Base-by-base conservation (phyloP, 2,113 vertebrate species). In the Triplophysa siluroides region DNA sequence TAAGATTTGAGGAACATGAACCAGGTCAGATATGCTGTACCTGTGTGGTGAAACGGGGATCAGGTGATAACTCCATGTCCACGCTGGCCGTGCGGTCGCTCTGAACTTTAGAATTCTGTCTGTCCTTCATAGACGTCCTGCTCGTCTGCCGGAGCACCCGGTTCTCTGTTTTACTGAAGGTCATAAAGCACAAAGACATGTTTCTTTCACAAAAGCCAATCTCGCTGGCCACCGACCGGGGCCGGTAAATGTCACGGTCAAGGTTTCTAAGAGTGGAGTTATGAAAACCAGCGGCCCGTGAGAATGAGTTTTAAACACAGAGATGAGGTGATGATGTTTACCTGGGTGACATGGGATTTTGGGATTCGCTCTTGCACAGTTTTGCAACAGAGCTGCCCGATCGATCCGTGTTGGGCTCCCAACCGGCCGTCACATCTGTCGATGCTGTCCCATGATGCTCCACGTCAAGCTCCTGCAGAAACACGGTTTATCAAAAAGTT, bases 61-160 rank as follows among this genome's bases (percentile, higher is more conserved):
- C 92, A 6, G 88, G 89, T 6, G 90, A 90, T 76, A 86, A 91
- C 83, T 94, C 92, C 23, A 91, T 93, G 78, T 94, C 93, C 84
- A 93, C 87, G 84, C 93, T 94, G 90, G 86, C 88, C 47, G 91
- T 92, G 33, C 91, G 80, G 85, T 93, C 92, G 16, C 88, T 91
- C 83, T 91, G 92, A 1, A 90, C 87, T 83, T 92, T 91, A 7
- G 90, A 91, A 87, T 92, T 93, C 84, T 93, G 92, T 29, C 92
- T 80, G 87, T 94, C 93, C 85, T 93, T 94, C 92, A 93, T 91
- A 54, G 93, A 93, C 62, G 92, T 93, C 85, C 93, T 92, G 78
- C 92, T 91, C 16, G 90, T 86, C 71, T 90, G 88, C 45, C 91
- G 89, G 64, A 86, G 90, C 47, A 92, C 85, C 81, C 79, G 83